Conservation (phyloP, 2,888 invertebrate genomes). For the Carabus problematicus region DNA sequence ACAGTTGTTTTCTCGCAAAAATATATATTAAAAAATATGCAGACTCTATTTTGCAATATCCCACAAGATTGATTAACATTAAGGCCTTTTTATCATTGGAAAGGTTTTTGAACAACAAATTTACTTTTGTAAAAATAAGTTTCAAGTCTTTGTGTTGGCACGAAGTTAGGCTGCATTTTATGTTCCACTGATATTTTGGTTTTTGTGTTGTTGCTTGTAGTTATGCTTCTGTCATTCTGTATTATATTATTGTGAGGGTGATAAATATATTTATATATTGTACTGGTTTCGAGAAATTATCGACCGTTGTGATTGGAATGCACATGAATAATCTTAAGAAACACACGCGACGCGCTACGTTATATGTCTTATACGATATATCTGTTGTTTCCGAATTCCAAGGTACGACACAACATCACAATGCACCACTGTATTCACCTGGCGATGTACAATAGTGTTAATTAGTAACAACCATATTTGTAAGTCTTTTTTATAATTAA, state of each 20-base stretch:
- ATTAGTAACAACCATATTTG: too few relatives aligned
- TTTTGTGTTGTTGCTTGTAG: neutral
- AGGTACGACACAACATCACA: neutral
- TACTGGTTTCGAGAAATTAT: conserved; percentile 26
- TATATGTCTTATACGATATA: too few relatives aligned
- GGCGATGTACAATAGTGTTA: neutral
- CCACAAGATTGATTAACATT: conserved; percentile 50
- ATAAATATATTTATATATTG: conserved; percentile 10
- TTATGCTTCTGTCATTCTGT: too few relatives aligned
- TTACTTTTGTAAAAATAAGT: conserved; percentile 16
- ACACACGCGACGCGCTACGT: neutral
- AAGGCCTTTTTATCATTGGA: conserved; percentile 57
- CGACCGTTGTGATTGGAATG: conserved; percentile 19
- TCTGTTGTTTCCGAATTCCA: conserved; percentile 24
- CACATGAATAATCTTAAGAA: conserved; percentile 16
- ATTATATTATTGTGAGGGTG: too few relatives aligned
- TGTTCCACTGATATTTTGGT: conserved; percentile 4
- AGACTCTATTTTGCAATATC: conserved; percentile 51
- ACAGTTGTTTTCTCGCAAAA: conserved; percentile 50
- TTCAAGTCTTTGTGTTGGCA: conserved; percentile 39
- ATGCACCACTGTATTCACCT: conserved; percentile 5
- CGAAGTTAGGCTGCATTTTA: conserved; percentile 38
- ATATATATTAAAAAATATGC: conserved; percentile 55
- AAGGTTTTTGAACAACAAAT: conserved; percentile 46
- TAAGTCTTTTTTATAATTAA: conserved; percentile 36